phyloP scores from a whole-genome alignment of 2,888 invertebrate genomes.

The Clusia tigrina region DNA sequence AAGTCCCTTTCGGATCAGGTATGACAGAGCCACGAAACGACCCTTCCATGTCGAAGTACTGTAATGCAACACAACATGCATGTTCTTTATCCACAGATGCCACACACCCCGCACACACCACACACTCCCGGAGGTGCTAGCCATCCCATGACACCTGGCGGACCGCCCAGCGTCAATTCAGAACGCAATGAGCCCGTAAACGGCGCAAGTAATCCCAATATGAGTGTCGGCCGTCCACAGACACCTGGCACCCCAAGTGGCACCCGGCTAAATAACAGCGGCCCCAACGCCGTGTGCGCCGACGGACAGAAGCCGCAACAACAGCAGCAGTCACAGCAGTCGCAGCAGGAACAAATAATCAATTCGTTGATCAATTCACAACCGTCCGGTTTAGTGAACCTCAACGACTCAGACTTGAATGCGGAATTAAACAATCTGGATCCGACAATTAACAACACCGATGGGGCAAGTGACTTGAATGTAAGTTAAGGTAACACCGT shows the following conservation, averaged over 20 bases:
- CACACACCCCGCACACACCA: conserved; percentile 82
- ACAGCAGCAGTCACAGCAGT: conserved; percentile 46
- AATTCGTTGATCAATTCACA: conserved; percentile 57
- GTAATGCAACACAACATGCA: neutral
- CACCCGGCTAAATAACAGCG: conserved; percentile 29
- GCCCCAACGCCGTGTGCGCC: conserved; percentile 32
- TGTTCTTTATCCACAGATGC: conserved; percentile 68
- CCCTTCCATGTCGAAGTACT: neutral
- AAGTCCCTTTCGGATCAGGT: conserved; percentile 91
- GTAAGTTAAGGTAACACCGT: conserved; percentile 72
- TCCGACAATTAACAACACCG: conserved; percentile 87
- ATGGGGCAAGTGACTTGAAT: conserved; percentile 89
- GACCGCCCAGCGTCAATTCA: conserved; percentile 83
- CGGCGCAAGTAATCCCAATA: conserved; percentile 48
- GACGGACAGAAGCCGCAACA: conserved; percentile 36
- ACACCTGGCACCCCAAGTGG: conserved; percentile 61
- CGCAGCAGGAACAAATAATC: conserved; percentile 58
- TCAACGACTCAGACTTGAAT: conserved; percentile 79
- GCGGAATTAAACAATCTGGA: conserved; percentile 88
- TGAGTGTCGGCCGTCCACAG: conserved; percentile 59
- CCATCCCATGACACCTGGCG: conserved; percentile 76
- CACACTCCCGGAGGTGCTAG: conserved; percentile 80
- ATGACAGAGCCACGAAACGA: conserved; percentile 37
- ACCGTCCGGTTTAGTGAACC: conserved; percentile 54
- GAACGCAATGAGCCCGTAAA: conserved; percentile 65